A percentile compares a stretch with the other conserved stretches of the same genome.
phyloP scores from a whole-genome alignment of 2,113 vertebrate species.

The Ahaetulla prasina region DNA sequence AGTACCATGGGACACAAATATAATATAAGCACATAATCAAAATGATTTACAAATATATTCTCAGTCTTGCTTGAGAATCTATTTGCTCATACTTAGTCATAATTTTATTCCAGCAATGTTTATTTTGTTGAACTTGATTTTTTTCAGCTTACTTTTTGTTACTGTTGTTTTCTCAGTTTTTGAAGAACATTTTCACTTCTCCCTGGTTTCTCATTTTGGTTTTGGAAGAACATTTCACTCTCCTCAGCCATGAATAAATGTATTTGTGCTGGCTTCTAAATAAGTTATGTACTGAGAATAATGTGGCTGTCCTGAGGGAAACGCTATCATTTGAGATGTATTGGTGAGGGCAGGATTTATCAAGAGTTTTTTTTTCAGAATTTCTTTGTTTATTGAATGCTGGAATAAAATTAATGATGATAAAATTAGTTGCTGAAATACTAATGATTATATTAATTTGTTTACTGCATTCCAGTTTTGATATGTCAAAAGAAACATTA shows the following conservation, averaged over 20 bases:
- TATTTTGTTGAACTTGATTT: neutral
- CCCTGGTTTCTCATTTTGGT: neutral
- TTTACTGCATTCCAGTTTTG: neutral
- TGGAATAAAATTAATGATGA: neutral
- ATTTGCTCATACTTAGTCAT: neutral
- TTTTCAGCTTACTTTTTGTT: neutral
- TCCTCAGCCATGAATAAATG: neutral
- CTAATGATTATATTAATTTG: neutral
- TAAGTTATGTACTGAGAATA: neutral
- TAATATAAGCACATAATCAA: neutral
- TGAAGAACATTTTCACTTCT: neutral
- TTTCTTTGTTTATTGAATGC: neutral
- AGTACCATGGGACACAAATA: neutral
- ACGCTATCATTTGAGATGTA: neutral
- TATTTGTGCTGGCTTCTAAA: neutral
- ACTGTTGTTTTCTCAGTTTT: neutral
- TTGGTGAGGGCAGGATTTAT: neutral
- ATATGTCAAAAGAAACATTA: neutral
- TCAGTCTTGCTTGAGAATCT: neutral
- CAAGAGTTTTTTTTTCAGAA: neutral
- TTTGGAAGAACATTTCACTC: neutral
- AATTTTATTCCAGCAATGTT: neutral
- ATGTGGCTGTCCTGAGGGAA: neutral
- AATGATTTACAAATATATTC: neutral
- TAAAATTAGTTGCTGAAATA: neutral